These are phyloP conservation scores for Cyclargus thomasi DNA, from an alignment of 1,140 invertebrate genomes.

Conservation along the genomic window DNA sequence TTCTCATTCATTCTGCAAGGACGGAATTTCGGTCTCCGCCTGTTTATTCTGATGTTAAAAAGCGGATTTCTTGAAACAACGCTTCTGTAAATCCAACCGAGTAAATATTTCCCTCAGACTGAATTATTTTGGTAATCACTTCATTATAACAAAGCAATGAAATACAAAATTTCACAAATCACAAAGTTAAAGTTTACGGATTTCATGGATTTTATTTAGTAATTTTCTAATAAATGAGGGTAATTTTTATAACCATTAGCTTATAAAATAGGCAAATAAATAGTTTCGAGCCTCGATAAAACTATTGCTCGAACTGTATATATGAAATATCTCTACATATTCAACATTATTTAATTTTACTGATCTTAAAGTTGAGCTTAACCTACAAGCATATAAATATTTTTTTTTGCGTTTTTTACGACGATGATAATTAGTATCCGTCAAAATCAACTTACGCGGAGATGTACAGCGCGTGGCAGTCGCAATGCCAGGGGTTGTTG, in stretches of 20 bases:
- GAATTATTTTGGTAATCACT: neutral
- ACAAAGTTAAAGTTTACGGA: neutral
- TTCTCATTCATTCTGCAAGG: neutral
- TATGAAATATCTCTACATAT: too few species aligned
- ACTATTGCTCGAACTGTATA: too few species aligned
- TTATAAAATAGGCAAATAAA: too few species aligned
- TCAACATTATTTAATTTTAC: too few species aligned
- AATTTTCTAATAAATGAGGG: neutral
- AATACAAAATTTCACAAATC: neutral
- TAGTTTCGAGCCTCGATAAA: too few species aligned
- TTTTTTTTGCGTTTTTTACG: too few species aligned
- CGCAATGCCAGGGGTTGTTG: constrained; percentile 91
- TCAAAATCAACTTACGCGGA: constrained; percentile 60
- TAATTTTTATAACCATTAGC: too few species aligned
- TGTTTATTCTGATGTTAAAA: neutral
- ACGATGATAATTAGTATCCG: too few species aligned
- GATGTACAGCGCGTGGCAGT: constrained; percentile 86
- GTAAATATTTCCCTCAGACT: neutral
- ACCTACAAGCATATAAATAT: too few species aligned
- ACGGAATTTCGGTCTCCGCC: neutral
- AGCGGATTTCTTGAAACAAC: constrained; percentile 4
- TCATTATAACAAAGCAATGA: neutral
- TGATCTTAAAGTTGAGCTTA: too few species aligned
- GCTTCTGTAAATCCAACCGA: neutral
- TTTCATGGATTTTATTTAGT: neutral